These are phyloP conservation scores for Seriola quinqueradiata DNA, from an alignment of 2,113 vertebrate genomes.

Conservation along the genomic window DNA sequence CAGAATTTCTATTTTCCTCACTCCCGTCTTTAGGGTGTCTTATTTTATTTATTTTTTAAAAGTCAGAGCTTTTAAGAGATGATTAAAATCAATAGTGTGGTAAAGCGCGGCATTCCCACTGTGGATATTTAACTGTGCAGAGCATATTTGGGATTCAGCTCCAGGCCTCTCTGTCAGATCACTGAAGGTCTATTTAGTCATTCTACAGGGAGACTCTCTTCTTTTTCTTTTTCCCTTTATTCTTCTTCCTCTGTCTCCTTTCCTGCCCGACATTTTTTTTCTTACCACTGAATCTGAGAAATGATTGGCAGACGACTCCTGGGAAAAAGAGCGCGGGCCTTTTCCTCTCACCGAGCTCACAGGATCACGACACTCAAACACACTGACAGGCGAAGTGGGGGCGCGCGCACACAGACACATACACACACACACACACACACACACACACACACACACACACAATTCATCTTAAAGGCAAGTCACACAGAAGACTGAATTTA, in stretches of 20 bases:
- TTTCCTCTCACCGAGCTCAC: conserved; percentile 67
- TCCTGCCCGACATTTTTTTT: conserved; percentile 36
- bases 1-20: conserved; percentile 43
- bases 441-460: conserved; percentile 16
- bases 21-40: conserved; percentile 33
- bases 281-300: conserved; percentile 74
- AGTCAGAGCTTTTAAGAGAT: conserved; percentile 69
- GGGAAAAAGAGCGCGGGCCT: conserved; percentile 76
- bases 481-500: conserved; percentile 52
- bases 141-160: conserved; percentile 80
- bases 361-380: conserved; percentile 76
- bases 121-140: conserved; percentile 71
- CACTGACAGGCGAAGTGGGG: conserved; percentile 67
- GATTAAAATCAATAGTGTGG: conserved; percentile 83
- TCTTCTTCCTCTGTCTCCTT: conserved; percentile 64
- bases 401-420: conserved; percentile 12
- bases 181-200: conserved; percentile 82
- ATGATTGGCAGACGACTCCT: conserved; percentile 86
- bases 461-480: conserved; percentile 63
- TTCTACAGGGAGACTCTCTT: conserved; percentile 79
- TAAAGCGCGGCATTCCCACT: conserved; percentile 66
- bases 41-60: conserved; percentile 61
- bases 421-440: conserved; percentile 33
- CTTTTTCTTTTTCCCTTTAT: conserved; percentile 52
- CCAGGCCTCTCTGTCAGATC: conserved; percentile 76